Evolutionary conservation across 2,797 vertebrate genomes (phyloP), one percentile per base, ranked within the genome.

Genomic region (Sebastes wilsoni): DNA sequence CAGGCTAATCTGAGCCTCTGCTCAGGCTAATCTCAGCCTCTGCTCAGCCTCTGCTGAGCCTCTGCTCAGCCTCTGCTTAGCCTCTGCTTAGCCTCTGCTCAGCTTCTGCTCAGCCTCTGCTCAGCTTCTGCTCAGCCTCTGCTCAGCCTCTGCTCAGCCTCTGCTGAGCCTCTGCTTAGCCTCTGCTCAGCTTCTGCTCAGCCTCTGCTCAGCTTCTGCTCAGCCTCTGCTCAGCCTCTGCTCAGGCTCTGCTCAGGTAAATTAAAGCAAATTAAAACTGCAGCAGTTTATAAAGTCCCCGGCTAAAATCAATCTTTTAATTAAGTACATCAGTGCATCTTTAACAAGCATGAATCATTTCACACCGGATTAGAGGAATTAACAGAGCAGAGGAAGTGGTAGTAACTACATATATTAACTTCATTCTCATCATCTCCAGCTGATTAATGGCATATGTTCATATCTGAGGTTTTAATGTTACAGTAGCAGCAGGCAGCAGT

Each of bases 251-350:
- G 28, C 28, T 28, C 28, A 28, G 28, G 91, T 92, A 92, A 89
- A 28, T 28, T 28, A 28, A 28, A 28, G 90, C 77, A 92, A 93
- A 93, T 93, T 86, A 92, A 91, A 92, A 86, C 84, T 56, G 86
- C 77, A 79, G 87, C 90, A 85, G 76, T 88, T 90, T 85, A 80
- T 73, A 92, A 83, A 83, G 84, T 88, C 87, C 72, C 64, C 22
- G 77, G 86, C 72, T 30, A 86, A 88, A 94, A 93, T 91, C 90
- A 88, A 94, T 94, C 90, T 93, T 94, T 92, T 94, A 94, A 95
- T 95, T 94, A 95, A 93, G 91, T 92, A 92, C 91, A 95, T 92
- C 88, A 83, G 84, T 83, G 92, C 89, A 87, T 93, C 93, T 93
- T 94, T 93, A 94, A 94, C 92, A 84, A 90, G 89, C 90, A 87